Evolutionary conservation across 2,888 invertebrate species (phyloP).

Genomic region (Gandaritis pyraliata): DNA sequence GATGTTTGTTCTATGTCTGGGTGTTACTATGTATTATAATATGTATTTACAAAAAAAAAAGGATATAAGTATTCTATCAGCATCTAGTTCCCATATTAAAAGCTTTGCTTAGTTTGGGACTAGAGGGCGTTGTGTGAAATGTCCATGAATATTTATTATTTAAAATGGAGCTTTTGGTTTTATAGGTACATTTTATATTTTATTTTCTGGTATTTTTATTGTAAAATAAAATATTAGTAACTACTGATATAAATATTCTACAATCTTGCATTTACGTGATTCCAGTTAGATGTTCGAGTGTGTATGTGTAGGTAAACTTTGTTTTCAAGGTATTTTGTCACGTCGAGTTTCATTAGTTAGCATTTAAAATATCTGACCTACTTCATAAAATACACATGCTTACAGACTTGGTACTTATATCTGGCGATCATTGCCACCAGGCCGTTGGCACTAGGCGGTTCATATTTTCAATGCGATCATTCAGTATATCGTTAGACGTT

Average conservation of each 20-base stretch:
- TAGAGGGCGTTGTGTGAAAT: no score
- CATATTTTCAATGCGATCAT: conserved; percentile 60
- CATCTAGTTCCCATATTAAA: no score
- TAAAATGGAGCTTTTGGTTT: no score
- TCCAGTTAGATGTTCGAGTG: neutral
- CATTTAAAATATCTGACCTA: conserved; percentile 49
- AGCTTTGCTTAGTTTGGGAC: no score
- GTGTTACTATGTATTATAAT: no score
- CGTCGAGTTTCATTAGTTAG: conserved; percentile 27
- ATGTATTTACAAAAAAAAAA: no score
- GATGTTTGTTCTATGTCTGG: no score
- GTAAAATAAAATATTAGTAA: no score
- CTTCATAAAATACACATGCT: conserved; percentile 48
- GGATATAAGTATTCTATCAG: no score
- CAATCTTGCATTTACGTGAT: neutral
- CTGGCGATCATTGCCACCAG: conserved; percentile 64
- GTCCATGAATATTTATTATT: no score
- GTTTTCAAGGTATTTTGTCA: conserved; percentile 22
- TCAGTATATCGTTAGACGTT: conserved; percentile 63
- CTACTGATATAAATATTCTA: conserved; percentile 1
- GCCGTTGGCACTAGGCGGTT: conserved; percentile 62
- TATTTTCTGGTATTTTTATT: no score
- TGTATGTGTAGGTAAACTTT: neutral
- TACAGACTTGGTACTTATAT: conserved; percentile 39
- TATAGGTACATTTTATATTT: no score